Conservation (phyloP, 1,140 invertebrate genomes). For the Oryctes rhinoceros region DNA sequence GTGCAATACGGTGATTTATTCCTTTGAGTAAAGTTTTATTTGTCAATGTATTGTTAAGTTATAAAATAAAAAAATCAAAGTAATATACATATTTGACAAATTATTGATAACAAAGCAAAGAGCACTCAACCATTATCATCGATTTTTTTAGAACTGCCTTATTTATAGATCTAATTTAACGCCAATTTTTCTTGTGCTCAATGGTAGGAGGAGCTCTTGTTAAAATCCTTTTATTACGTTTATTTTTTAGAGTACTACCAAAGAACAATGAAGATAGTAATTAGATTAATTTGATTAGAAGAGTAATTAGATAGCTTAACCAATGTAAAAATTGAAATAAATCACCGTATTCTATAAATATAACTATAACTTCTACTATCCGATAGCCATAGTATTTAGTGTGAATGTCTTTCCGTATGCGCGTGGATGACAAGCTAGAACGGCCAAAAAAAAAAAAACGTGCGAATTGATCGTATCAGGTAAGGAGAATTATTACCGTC, state of each 20-base stretch:
- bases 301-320: neutral
- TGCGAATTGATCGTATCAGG: neutral
- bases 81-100: too few relatives aligned
- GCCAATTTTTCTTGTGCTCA: too few relatives aligned
- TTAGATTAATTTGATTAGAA: too few relatives aligned
- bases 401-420: slow-evolving; percentile 1
- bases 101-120: too few relatives aligned
- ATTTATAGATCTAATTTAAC: too few relatives aligned
- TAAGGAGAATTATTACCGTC: neutral
- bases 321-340: neutral
- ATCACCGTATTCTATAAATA: slow-evolving; percentile 16
- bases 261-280: too few relatives aligned
- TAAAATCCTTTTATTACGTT: too few relatives aligned
- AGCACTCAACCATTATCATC: too few relatives aligned
- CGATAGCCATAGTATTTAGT: neutral
- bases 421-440: neutral
- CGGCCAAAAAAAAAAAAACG: neutral
- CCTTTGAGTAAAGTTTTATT: too few relatives aligned
- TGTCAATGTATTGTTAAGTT: neutral
- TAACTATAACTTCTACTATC: slow-evolving; percentile 18
- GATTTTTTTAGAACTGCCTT: too few relatives aligned
- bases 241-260: too few relatives aligned
- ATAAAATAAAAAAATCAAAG: neutral
- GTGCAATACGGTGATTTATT: neutral
- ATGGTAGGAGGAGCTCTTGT: too few relatives aligned